Evolutionary conservation across 2,888 invertebrate species (phyloP).

Genomic region (Plutella xylostella): DNA sequence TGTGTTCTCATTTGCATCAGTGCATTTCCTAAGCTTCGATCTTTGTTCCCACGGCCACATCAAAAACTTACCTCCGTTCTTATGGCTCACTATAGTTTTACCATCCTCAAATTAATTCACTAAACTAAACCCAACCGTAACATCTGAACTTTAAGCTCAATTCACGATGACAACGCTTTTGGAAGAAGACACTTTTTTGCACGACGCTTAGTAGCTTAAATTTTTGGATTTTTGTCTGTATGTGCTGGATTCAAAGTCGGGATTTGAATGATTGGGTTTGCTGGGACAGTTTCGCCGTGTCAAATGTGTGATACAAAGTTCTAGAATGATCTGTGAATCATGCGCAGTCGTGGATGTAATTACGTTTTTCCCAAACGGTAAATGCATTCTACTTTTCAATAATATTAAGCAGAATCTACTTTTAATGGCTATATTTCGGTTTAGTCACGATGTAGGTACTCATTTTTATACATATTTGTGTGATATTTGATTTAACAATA

Average conservation of each 20-base stretch:
- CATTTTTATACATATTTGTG: too few species aligned
- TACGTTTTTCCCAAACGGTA: too few species aligned
- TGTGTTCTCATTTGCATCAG: constrained; percentile 39
- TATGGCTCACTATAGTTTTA: too few species aligned
- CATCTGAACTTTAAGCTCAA: not conserved
- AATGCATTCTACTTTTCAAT: too few species aligned
- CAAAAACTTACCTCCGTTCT: constrained; percentile 36
- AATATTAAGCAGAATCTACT: too few species aligned
- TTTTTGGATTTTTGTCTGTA: too few species aligned
- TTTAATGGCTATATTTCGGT: too few species aligned
- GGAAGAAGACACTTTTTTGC: constrained; percentile 11
- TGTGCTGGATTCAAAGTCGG: too few species aligned
- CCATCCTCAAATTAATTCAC: constrained; percentile 19
- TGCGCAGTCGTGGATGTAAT: too few species aligned
- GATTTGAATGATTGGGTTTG: constrained; percentile 5
- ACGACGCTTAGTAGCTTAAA: not conserved
- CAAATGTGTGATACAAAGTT: not conserved
- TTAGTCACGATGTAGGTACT: too few species aligned
- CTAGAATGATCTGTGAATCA: too few species aligned
- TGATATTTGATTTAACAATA: too few species aligned
- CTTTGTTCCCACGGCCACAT: constrained; percentile 59
- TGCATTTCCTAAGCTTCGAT: constrained; percentile 40
- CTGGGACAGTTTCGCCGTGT: not conserved
- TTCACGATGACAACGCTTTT: constrained; percentile 32
- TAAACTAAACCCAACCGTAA: constrained; percentile 25